Conservation (phyloP, 2,113 vertebrate genomes). For the Isichthys henryi region DNA sequence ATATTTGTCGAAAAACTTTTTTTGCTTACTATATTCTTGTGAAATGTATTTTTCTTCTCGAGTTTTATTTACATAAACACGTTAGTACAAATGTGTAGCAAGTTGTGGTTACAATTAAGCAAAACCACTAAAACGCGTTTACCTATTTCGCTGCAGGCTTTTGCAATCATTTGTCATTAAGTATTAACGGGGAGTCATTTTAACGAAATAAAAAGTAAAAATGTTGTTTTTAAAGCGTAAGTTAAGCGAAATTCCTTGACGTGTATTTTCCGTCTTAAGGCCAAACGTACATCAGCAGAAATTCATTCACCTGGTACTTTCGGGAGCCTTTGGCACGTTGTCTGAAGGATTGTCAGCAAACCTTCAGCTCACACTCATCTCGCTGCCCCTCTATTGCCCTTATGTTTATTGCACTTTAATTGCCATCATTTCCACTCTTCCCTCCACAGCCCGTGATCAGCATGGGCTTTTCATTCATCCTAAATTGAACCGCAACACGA, state of each 20-base stretch:
- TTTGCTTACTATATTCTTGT: background rate
- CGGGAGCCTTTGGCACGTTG: background rate
- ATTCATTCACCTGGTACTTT: background rate
- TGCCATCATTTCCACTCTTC: background rate
- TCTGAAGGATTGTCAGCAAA: background rate
- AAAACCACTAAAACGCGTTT: background rate
- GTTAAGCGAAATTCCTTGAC: background rate
- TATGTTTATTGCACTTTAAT: conserved; percentile 5
- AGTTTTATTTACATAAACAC: background rate
- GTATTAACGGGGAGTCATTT: background rate
- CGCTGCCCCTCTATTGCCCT: background rate
- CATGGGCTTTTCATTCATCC: background rate
- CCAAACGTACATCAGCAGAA: background rate
- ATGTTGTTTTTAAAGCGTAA: background rate
- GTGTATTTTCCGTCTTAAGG: background rate
- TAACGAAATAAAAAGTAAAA: background rate
- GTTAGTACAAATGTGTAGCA: background rate
- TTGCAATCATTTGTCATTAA: background rate
- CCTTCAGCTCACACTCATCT: background rate
- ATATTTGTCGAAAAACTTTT: background rate
- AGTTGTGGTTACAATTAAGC: background rate
- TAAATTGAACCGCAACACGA: conserved; percentile 6
- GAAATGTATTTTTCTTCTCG: background rate
- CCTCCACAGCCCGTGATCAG: background rate
- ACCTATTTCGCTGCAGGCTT: background rate